Percentiles rank a stretch among this genome's conserved stretches.
Evolutionary conservation across 2,797 vertebrate species (phyloP).

Genomic region (Microhierax caerulescens): DNA sequence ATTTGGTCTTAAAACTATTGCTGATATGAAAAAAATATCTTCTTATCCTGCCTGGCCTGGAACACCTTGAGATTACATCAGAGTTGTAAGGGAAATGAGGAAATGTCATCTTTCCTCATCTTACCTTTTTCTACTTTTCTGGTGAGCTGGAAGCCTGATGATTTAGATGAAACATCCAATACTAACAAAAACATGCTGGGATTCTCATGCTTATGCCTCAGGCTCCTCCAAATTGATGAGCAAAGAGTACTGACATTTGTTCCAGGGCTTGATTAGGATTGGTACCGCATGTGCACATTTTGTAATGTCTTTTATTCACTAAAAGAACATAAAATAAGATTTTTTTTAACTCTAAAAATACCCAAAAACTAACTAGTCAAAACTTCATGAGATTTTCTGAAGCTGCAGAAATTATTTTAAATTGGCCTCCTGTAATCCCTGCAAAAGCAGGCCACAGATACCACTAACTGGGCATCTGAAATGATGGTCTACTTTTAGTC

Average conservation of each 20-base stretch:
- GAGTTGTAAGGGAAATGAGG: background rate
- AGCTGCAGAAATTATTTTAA: background rate
- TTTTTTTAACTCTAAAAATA: background rate
- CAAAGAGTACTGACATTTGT: background rate
- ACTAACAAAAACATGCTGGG: background rate
- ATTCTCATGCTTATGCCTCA: background rate
- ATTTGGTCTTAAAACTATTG: background rate
- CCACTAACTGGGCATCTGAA: background rate
- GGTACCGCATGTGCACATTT: background rate
- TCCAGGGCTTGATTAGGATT: background rate
- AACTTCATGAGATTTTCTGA: background rate
- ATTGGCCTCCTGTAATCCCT: background rate
- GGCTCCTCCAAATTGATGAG: background rate
- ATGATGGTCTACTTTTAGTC: background rate
- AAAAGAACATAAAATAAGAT: background rate
- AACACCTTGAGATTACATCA: background rate
- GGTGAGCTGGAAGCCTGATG: background rate
- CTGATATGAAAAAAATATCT: background rate
- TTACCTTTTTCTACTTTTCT: background rate
- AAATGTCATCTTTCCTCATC: background rate
- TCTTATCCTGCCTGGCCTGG: background rate
- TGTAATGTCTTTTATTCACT: background rate
- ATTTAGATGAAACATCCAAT: background rate
- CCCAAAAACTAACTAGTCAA: background rate
- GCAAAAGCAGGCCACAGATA: background rate